Evolutionary conservation across 2,797 vertebrate genomes (phyloP).

Genomic region (Dallia pectoralis): DNA sequence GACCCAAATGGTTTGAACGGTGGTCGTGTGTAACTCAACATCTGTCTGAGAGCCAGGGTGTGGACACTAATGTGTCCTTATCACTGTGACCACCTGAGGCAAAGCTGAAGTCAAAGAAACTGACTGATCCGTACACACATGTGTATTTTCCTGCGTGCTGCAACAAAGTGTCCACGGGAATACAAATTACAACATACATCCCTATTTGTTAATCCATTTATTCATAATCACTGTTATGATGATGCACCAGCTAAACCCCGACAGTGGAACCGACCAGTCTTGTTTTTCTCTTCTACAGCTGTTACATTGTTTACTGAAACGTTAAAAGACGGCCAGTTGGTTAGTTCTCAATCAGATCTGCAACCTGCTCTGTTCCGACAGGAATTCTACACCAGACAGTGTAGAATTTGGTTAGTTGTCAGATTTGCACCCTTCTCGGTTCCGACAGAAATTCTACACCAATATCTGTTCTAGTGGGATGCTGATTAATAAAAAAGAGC

Average conservation of each 20-base stretch:
- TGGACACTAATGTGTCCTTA: neutral
- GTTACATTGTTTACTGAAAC: slow-evolving; percentile 43
- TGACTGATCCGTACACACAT: slow-evolving; percentile 9
- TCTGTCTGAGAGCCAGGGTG: neutral
- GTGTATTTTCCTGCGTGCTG: slow-evolving; percentile 43
- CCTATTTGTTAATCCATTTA: slow-evolving; percentile 59
- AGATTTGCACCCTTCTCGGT: slow-evolving; percentile 28
- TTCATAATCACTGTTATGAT: slow-evolving; percentile 25
- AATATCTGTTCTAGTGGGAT: slow-evolving; percentile 33
- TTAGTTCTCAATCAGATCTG: too few relatives aligned
- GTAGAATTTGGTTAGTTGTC: slow-evolving; percentile 18
- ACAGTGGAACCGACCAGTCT: slow-evolving; percentile 28
- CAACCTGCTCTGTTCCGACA: slow-evolving; percentile 29
- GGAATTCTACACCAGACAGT: slow-evolving; percentile 39
- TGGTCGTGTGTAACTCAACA: too few relatives aligned
- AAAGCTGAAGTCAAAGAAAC: neutral
- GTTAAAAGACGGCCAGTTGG: slow-evolving; percentile 23
- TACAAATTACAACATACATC: slow-evolving; percentile 51
- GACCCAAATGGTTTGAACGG: too few relatives aligned
- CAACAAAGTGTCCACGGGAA: slow-evolving; percentile 57
- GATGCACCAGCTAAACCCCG: slow-evolving; percentile 45
- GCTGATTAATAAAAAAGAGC: slow-evolving; percentile 33
- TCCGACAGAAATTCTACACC: slow-evolving; percentile 35
- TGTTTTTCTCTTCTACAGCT: slow-evolving; percentile 40
- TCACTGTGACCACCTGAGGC: neutral